Percentiles rank a stretch among this genome's conserved stretches.
phyloP scores from a whole-genome alignment of 1,140 invertebrate species.

The Pachypeltis micranthus region DNA sequence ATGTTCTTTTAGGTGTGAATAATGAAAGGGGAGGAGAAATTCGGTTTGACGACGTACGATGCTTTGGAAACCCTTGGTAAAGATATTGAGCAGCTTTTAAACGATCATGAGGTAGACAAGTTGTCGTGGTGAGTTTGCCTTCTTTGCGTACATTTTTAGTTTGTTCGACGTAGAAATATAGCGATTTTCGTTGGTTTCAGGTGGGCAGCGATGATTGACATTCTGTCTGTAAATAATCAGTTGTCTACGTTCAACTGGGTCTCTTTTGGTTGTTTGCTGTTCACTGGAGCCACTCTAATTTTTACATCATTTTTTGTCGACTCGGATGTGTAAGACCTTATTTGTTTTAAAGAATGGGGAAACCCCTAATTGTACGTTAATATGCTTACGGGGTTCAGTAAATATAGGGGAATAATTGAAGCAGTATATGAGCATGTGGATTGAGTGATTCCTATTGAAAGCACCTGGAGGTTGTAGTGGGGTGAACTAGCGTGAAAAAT shows the following conservation, averaged over 20 bases:
- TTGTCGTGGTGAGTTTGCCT: neutral
- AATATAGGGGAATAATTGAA: neutral
- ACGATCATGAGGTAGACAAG: constrained; percentile 27
- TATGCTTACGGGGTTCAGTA: neutral
- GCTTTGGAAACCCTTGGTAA: constrained; percentile 37
- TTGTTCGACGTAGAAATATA: no score
- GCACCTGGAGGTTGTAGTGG: no score
- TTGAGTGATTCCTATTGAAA: no score
- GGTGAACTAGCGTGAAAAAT: no score
- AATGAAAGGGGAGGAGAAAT: constrained; percentile 7
- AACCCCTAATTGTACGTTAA: neutral
- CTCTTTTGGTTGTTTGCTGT: constrained; percentile 28
- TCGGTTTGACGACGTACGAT: constrained; percentile 35
- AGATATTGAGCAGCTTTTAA: constrained; percentile 35
- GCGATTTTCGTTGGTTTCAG: constrained; percentile 24
- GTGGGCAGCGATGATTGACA: constrained; percentile 4
- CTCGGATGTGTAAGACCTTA: constrained; percentile 31
- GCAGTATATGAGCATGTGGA: no score
- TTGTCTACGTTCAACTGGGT: constrained; percentile 16
- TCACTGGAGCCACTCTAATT: constrained; percentile 28
- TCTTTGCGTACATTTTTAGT: no score
- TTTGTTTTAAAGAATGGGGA: neutral
- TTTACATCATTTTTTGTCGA: constrained; percentile 34
- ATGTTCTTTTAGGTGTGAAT: no score
- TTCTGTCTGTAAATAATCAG: constrained; percentile 19